phyloP scores from a whole-genome alignment of 1,140 invertebrate genomes.

The Mylabris phalerata region DNA sequence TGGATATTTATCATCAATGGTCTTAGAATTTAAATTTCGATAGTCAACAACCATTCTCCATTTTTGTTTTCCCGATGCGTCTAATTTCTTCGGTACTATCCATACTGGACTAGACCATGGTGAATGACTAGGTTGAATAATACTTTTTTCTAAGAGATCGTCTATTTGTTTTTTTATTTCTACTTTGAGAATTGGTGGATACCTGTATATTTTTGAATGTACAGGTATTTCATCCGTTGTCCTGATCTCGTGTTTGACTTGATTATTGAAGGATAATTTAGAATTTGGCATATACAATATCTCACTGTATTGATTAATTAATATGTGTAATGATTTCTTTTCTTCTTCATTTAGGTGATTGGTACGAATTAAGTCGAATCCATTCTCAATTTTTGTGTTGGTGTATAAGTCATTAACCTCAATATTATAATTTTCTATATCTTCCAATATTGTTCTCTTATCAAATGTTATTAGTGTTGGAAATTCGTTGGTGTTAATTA shows the following conservation, averaged over 20 bases:
- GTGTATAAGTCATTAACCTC: background rate
- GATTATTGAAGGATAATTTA: slow-evolving; percentile 5
- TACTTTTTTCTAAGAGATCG: background rate
- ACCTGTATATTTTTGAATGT: background rate
- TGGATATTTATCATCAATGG: slow-evolving; percentile 3
- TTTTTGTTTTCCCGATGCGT: slow-evolving; percentile 1
- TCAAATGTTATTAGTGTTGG: too few species aligned
- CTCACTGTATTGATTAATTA: background rate
- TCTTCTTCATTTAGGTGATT: background rate
- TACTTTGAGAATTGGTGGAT: background rate
- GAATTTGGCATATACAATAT: background rate
- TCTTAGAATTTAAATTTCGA: slow-evolving; percentile 1
- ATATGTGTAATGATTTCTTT: background rate
- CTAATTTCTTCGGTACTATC: slow-evolving; percentile 7
- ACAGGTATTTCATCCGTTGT: background rate
- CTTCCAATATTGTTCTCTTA: background rate
- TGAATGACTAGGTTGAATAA: background rate
- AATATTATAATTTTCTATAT: background rate
- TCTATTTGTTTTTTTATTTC: slow-evolving; percentile 4
- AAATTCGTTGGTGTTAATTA: too few species aligned
- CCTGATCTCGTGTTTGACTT: slow-evolving; percentile 1
- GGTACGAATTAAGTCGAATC: background rate
- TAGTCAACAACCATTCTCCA: slow-evolving; percentile 1
- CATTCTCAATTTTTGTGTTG: background rate
- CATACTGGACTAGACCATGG: background rate